These are phyloP conservation scores for Serranus cabrilla DNA, from an alignment of 2,797 vertebrate genomes.

Conservation along the genomic window DNA sequence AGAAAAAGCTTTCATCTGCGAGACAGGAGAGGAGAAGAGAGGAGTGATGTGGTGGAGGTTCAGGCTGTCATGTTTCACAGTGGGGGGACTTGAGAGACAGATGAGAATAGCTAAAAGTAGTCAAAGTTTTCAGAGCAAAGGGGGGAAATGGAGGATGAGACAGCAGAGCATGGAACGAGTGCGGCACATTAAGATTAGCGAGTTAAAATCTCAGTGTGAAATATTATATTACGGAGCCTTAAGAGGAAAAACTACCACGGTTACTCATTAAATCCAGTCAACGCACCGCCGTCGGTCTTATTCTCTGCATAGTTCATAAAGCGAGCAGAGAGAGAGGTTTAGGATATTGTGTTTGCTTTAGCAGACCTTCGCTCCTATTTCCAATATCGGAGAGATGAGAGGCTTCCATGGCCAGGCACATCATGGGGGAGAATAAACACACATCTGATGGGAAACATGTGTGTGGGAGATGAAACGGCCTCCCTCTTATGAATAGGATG, in stretches of 20 bases:
- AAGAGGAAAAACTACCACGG: constrained; percentile 40
- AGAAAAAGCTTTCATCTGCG: constrained; percentile 74
- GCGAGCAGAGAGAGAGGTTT: constrained; percentile 54
- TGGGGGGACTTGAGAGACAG: constrained; percentile 61
- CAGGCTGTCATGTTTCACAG: constrained; percentile 79
- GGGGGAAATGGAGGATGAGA: constrained; percentile 53
- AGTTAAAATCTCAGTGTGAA: constrained; percentile 64
- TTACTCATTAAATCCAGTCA: constrained; percentile 67
- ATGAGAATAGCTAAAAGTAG: constrained; percentile 75
- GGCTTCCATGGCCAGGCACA: constrained; percentile 79
- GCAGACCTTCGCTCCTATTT: constrained; percentile 75
- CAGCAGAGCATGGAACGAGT: constrained; percentile 40
- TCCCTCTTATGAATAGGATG: constrained; percentile 78
- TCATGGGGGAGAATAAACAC: constrained; percentile 86
- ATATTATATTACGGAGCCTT: constrained; percentile 52
- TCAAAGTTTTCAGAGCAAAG: constrained; percentile 65
- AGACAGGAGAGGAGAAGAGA: constrained; percentile 70
- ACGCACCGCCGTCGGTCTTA: constrained; percentile 20
- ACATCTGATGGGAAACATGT: constrained; percentile 82
- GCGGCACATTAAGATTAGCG: constrained; percentile 40
- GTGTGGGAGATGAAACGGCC: constrained; percentile 83
- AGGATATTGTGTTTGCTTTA: constrained; percentile 81
- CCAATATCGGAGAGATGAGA: constrained; percentile 83
- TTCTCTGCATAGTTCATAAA: constrained; percentile 68
- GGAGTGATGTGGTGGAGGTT: constrained; percentile 73